phyloP scores from a whole-genome alignment of 2,888 invertebrate genomes.

The Xanthostigma xanthostigma region DNA sequence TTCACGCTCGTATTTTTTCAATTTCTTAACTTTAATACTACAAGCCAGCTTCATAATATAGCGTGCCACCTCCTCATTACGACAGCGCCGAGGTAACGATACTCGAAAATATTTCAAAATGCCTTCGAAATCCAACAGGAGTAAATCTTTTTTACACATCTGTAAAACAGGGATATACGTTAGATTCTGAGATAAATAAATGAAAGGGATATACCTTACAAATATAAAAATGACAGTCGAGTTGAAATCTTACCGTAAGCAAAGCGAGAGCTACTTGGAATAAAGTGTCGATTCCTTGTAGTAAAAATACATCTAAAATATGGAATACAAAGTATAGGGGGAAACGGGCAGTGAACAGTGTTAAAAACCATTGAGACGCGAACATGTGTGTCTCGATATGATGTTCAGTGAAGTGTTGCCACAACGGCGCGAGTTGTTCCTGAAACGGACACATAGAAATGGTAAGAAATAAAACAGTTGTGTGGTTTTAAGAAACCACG shows the following conservation, averaged over 20 bases:
- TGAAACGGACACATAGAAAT: conserved; percentile 23
- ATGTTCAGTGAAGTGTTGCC: conserved; percentile 68
- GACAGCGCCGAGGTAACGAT: conserved; percentile 89
- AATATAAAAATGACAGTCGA: neutral
- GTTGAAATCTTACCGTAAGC: conserved; percentile 50
- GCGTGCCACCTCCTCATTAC: conserved; percentile 77
- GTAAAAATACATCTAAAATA: conserved; percentile 89
- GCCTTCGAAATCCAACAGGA: conserved; percentile 92
- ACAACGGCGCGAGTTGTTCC: conserved; percentile 70
- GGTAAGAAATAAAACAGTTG: too few species aligned
- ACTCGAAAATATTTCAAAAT: conserved; percentile 96
- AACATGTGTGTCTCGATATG: conserved; percentile 95
- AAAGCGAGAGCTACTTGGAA: conserved; percentile 94
- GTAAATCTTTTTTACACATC: conserved; percentile 75
- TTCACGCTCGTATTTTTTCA: conserved; percentile 91
- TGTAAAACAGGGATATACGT: conserved; percentile 20
- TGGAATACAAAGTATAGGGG: conserved; percentile 93
- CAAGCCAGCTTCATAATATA: conserved; percentile 83
- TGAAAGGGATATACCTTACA: too few species aligned
- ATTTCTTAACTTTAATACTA: conserved; percentile 79
- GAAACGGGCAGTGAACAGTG: conserved; percentile 97
- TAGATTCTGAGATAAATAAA: too few species aligned
- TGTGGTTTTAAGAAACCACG: too few species aligned
- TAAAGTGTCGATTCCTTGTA: conserved; percentile 86
- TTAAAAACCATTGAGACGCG: conserved; percentile 99